Conservation (phyloP, 2,888 invertebrate genomes). For the Antitype chi region DNA sequence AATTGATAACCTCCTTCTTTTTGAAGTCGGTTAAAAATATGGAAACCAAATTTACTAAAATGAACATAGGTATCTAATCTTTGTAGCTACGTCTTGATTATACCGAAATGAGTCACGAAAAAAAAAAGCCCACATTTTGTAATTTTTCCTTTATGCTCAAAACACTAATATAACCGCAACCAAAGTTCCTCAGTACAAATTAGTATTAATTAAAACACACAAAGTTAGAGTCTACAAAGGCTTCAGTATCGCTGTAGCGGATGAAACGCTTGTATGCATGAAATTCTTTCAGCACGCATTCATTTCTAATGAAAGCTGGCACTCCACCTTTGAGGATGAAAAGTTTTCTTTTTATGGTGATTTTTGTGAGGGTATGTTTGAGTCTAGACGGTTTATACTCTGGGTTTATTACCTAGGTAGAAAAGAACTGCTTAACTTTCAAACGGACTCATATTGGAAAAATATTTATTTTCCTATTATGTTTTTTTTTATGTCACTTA, state of each 20-base stretch:
- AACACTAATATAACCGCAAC: background rate
- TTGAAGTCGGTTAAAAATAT: no score
- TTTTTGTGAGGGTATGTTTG: conserved; percentile 26
- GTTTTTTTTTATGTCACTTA: no score
- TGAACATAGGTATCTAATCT: background rate
- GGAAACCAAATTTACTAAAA: background rate
- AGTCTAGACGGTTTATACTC: conserved; percentile 50
- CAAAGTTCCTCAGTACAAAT: background rate
- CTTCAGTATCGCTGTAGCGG: conserved; percentile 38
- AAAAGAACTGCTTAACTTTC: background rate
- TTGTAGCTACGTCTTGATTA: background rate
- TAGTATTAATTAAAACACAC: conserved; percentile 34
- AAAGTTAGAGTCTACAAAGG: conserved; percentile 19
- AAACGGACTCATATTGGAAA: no score
- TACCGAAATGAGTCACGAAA: no score
- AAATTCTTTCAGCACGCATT: conserved; percentile 62
- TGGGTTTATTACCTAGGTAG: background rate
- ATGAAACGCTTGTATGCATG: conserved; percentile 59
- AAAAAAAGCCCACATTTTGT: background rate
- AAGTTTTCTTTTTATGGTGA: conserved; percentile 33
- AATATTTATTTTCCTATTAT: no score
- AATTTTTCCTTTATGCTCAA: background rate
- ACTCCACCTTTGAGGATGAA: conserved; percentile 30
- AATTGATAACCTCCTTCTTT: no score
- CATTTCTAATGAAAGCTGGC: conserved; percentile 39